Percentiles rank a stretch among this genome's conserved stretches.
These are phyloP conservation scores for Platichthys stellatus DNA, from an alignment of 2,113 vertebrate species.

Conservation along the genomic window DNA sequence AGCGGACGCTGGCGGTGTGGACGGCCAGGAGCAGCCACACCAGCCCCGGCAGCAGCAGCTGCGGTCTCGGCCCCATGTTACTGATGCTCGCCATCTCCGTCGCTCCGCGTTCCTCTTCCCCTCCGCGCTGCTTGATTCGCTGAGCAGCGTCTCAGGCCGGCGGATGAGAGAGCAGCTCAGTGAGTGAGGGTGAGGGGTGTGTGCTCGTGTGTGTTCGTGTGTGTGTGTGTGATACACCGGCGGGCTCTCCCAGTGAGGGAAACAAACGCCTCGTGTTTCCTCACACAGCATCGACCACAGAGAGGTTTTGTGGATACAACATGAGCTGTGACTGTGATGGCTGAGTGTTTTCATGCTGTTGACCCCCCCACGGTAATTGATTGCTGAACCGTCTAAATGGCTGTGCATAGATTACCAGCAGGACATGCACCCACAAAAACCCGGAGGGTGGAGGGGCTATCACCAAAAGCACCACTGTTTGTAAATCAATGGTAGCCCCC, in stretches of 20 bases:
- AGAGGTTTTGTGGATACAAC: neutral
- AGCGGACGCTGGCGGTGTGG: slow-evolving; percentile 27
- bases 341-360: slow-evolving; percentile 33
- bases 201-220: neutral
- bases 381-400: slow-evolving; percentile 58
- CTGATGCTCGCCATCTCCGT: slow-evolving; percentile 64
- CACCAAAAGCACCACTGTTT: slow-evolving; percentile 19
- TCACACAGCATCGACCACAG: slow-evolving; percentile 21
- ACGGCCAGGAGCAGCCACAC: slow-evolving; percentile 54
- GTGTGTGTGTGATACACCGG: slow-evolving; percentile 4
- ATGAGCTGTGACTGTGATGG: neutral
- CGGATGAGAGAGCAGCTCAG: neutral
- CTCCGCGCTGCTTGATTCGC: slow-evolving; percentile 15
- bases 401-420: slow-evolving; percentile 43
- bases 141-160: slow-evolving; percentile 7
- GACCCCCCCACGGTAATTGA: slow-evolving; percentile 56
- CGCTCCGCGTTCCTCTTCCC: slow-evolving; percentile 50
- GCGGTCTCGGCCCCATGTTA: slow-evolving; percentile 73
- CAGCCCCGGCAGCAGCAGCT: slow-evolving; percentile 46
- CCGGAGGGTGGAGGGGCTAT: neutral
- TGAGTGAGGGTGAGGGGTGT: neutral
- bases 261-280: slow-evolving; percentile 64
- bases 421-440: slow-evolving; percentile 21
- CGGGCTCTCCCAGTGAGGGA: slow-evolving; percentile 40
- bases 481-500: slow-evolving; percentile 23